Evolutionary conservation across 1,140 invertebrate species (phyloP), one percentile per base, ranked within the genome.

Genomic region (Adoxophyes honmai): DNA sequence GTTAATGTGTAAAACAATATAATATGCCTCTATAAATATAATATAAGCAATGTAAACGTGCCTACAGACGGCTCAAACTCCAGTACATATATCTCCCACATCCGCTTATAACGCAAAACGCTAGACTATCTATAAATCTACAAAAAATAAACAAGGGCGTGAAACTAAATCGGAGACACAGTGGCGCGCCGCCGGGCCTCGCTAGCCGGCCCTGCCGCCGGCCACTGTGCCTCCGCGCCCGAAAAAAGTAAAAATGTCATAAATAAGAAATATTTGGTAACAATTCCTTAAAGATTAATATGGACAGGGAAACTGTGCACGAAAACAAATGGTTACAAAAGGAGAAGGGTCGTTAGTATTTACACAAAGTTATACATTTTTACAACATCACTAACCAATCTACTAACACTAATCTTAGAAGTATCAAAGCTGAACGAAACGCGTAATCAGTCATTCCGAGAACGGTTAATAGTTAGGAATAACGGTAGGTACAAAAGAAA

Each of bases 181-280:
- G 42, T 48, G 42, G 14, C 15, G 16, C 36, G 11, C 42, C 4
- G 11, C 11, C 7, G 21, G 2, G 21, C 6, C n/a, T n/a, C n/a
- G n/a, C n/a, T n/a, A n/a, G n/a, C n/a, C n/a, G n/a, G n/a, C n/a
- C n/a, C n/a, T n/a, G n/a, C n/a, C n/a, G n/a, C n/a, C n/a, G n/a
- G n/a, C 44, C 56, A 14, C 48, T 48, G 16, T 51, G 51, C 15
- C 51, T 48, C 3, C 9, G 6, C 11, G 56, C 58, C 54, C 59
- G 42, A 28, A 55, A 54, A 35, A 58, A 59, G 52, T 56, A 59
- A 52, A 53, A 56, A 59, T 63, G 60, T 60, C 75, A 86, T 83
- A 87, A 82, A 87, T 81, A 75, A 35, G 83, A 81, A 78, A 86
- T 88, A 88, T 88, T 88, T 88, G 86, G 86, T 88, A 88, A 88